These are phyloP conservation scores for Myiothlypis chrysogaster DNA, from an alignment of 2,797 vertebrate species.

Conservation along the genomic window DNA sequence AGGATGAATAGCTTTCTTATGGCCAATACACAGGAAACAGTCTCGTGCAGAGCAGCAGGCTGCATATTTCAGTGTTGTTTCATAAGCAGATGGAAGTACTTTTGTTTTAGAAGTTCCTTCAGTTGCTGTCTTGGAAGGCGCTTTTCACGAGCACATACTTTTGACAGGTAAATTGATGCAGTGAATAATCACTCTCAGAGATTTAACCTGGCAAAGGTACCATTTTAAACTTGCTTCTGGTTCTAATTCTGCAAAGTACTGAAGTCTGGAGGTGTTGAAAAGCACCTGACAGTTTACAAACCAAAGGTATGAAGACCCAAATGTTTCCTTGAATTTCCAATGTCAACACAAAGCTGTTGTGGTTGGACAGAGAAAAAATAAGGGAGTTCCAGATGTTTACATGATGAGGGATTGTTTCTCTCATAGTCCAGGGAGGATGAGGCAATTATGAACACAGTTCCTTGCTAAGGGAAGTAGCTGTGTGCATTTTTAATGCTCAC, in stretches of 20 bases:
- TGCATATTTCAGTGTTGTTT: neutral
- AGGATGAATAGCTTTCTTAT: neutral
- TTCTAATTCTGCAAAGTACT: neutral
- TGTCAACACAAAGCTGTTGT: neutral
- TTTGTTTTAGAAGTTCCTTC: neutral
- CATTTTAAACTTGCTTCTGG: neutral
- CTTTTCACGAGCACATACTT: neutral
- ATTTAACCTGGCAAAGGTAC: neutral
- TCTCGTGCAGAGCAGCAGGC: neutral
- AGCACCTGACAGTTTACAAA: conserved; percentile 18
- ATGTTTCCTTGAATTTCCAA: neutral
- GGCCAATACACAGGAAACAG: neutral
- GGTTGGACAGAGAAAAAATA: neutral
- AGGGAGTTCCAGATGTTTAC: neutral
- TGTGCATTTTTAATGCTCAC: neutral
- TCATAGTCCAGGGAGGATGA: neutral
- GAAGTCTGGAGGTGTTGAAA: conserved; percentile 17
- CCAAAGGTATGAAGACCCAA: neutral
- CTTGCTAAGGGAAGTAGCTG: neutral
- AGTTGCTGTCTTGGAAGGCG: neutral
- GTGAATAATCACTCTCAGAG: conserved; percentile 4
- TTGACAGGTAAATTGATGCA: conserved; percentile 11
- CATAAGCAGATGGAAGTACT: conserved; percentile 33
- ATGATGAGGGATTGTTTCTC: neutral
- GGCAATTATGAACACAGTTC: neutral